These are phyloP conservation scores for Cantharis rustica DNA, from an alignment of 2,888 invertebrate species.

Conservation along the genomic window DNA sequence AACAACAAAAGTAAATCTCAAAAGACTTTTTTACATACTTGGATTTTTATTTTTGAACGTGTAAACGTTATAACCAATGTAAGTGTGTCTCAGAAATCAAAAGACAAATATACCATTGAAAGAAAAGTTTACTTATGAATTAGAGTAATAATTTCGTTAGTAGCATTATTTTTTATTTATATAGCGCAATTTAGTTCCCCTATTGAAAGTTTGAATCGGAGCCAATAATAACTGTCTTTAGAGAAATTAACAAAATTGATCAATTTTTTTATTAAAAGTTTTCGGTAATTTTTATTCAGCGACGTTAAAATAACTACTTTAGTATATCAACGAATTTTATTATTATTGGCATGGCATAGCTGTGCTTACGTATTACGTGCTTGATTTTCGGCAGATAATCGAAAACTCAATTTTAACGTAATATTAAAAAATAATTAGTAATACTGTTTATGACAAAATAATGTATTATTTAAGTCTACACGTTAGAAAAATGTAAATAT, in stretches of 20 bases:
- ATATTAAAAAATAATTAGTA: background rate
- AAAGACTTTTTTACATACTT: constrained; percentile 10
- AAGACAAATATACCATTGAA: background rate
- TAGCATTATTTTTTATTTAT: background rate
- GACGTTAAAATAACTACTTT: background rate
- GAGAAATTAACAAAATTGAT: background rate
- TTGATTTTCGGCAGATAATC: background rate
- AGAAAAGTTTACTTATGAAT: background rate
- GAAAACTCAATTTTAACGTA: background rate
- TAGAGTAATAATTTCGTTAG: background rate
- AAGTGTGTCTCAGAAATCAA: background rate
- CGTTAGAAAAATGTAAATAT: background rate
- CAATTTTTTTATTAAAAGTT: background rate
- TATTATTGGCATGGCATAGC: background rate
- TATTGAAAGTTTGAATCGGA: background rate
- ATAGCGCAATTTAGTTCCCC: background rate
- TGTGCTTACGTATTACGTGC: background rate
- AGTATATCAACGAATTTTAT: background rate
- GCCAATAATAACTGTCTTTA: background rate
- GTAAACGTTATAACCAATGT: background rate
- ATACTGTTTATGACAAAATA: background rate
- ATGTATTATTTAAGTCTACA: background rate
- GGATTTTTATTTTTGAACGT: background rate
- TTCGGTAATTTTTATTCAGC: background rate
- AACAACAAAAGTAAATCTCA: constrained; percentile 23